Conservation (phyloP, 2,888 invertebrate genomes). For the Neuroscelio doddi region DNA sequence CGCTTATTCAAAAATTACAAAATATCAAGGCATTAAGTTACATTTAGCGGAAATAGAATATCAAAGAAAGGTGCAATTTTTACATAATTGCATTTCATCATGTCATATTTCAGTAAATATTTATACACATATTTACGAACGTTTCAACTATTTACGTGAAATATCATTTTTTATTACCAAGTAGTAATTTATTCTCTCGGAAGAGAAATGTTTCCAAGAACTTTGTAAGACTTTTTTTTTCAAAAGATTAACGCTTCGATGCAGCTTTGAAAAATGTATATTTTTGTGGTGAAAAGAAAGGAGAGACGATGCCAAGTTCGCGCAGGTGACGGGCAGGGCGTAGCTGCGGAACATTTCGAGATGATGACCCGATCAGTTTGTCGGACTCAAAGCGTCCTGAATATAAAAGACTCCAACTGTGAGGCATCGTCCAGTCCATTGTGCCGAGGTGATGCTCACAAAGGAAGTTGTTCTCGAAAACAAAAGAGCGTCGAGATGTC, state of each 20-base stretch:
- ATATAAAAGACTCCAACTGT: conserved; percentile 15
- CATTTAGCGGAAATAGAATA: too few relatives aligned
- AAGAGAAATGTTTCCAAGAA: not conserved
- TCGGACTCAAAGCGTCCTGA: conserved; percentile 6
- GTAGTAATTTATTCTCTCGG: too few relatives aligned
- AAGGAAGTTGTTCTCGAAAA: conserved; percentile 30
- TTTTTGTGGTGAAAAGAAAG: conserved; percentile 4
- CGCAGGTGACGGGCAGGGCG: conserved; percentile 7
- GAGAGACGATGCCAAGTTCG: not conserved
- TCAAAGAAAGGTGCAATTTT: too few relatives aligned
- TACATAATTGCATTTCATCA: too few relatives aligned
- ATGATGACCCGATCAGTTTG: conserved; percentile 19
- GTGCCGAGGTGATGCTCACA: conserved; percentile 28
- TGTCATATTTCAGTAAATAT: too few relatives aligned
- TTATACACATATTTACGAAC: too few relatives aligned
- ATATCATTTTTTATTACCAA: too few relatives aligned
- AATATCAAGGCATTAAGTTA: too few relatives aligned
- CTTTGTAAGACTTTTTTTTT: not conserved
- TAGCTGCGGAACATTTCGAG: not conserved
- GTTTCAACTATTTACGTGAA: too few relatives aligned
- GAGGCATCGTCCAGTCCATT: conserved; percentile 25
- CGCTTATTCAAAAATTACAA: too few relatives aligned
- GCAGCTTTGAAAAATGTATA: conserved; percentile 3
- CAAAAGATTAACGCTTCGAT: not conserved
- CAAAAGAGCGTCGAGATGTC: conserved; percentile 34